Evolutionary conservation across 2,888 invertebrate genomes (phyloP), one percentile per base, ranked within the genome.

Genomic region (Scaptomyza cyrtandrae): DNA sequence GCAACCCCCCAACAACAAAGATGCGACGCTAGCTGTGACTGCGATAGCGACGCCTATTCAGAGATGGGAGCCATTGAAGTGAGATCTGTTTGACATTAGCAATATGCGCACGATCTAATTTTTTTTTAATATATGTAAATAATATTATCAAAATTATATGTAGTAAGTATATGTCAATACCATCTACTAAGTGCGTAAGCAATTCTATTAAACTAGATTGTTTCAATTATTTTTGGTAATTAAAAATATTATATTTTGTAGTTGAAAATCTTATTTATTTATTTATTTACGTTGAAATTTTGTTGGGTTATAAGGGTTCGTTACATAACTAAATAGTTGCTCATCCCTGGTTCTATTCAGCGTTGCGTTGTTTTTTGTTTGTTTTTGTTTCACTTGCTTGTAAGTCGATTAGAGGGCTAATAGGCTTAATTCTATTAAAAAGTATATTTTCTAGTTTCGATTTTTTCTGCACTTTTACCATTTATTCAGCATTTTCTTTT

Each of bases 391-490:
- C 1, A 31, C 29, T 46, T 24, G 33, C 33, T 6, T 45, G 19
- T 75, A 76, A 79, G 71, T 53, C 52, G 67, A 76, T 79, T 67
- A 75, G 33, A 45, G 43, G 50, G 33, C 58, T 86, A 81, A 81
- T 71, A 58, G 68, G 82, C 60, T 80, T 86, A 76, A 2, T 49
- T 46, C 60, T 44, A 41, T 16, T 41, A 39, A 24, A 5, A 4
- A 24, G 24, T 24, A 9, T 46, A 44, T 0, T n/a, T 46, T 43
- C 27, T 16, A 6, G 0, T 45, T 50, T 13, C 27, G 16, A 46
- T 50, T 19, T 14, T 29, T 39, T 43, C 33, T 37, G 29, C 44
- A 14, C 16, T 52, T 48, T 53, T 53, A 54, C 53, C 54, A 41
- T 35, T 39, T 44, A 67, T 71, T 66, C 44, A 57, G n/a, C n/a